Evolutionary conservation across 2,888 invertebrate genomes (phyloP), one percentile per base, ranked within the genome.

Genomic region (Onchidella celtica): DNA sequence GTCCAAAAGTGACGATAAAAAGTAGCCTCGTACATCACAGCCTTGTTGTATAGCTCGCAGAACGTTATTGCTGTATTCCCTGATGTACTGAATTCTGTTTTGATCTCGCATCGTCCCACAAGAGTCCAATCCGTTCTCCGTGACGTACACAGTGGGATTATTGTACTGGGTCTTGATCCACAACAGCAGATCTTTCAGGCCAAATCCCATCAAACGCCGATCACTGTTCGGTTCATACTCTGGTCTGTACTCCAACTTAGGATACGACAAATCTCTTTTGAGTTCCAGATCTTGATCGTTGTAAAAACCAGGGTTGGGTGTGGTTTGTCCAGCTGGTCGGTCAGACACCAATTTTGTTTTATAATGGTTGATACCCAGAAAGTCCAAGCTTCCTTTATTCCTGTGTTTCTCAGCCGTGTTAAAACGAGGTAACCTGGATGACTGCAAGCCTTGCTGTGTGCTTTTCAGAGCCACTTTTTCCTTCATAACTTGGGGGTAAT

Each of bases 1-100:
- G 89, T 97, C 97, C 93, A 97, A 94, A 24, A 97, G 93, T 86
- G 96, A 96, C 96, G 96, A 97, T 78, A 95, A 95, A 0, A 96
- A 95, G 89, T 97, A 97, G 0, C 95, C 96, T 27, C 89, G 90
- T 3, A 94, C 89, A 32, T 91, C 89, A 47, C 89, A 89, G 0
- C 89, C 89, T 73, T 91, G 90, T 9, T 75, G 77, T 2, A 85
- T 84, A 14, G 88, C 88, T 88, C 65, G 3, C 78, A 84, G 29
- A 47, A 47, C 79, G 55, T 86, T 47, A 17, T 47, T 47, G 17
- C 47, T 47, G 47, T 47, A 47, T 17, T 47, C 47, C 17, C 47
- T 89, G 85, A 90, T 87, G 84, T 87, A 91, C n/a, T 87, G 79
- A 17, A 91, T 85, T 27, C 92, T 86, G 1, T 77, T 79, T 29